Evolutionary conservation across 2,113 vertebrate species (phyloP).

Genomic region (Colistium nudipinnis): DNA sequence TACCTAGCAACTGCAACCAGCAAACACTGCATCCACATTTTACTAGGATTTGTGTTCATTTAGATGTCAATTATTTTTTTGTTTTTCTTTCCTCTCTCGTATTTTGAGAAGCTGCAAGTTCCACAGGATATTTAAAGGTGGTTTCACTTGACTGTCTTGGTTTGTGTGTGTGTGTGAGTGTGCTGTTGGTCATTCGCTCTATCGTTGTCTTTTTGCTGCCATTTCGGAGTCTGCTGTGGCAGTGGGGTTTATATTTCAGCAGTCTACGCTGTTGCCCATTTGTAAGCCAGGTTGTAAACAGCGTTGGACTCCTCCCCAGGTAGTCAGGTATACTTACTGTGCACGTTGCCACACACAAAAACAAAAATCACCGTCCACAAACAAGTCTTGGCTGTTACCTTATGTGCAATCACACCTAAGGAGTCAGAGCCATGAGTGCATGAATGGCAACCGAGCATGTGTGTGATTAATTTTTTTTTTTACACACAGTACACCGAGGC

Average conservation of each 20-base stretch:
- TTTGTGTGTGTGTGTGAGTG: too few species aligned
- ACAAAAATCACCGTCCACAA: slow-evolving; percentile 17
- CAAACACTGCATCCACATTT: slow-evolving; percentile 64
- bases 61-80: slow-evolving; percentile 39
- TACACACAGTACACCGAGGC: slow-evolving; percentile 13
- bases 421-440: not conserved
- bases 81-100: slow-evolving; percentile 9
- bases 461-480: too few species aligned
- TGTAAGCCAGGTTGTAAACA: slow-evolving; percentile 56
- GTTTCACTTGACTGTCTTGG: slow-evolving; percentile 46
- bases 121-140: slow-evolving; percentile 19
- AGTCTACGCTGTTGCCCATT: slow-evolving; percentile 48
- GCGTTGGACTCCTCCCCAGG: slow-evolving; percentile 49
- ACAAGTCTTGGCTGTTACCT: slow-evolving; percentile 32
- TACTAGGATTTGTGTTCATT: slow-evolving; percentile 57
- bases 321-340: slow-evolving; percentile 47
- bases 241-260: slow-evolving; percentile 63
- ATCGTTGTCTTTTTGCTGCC: slow-evolving; percentile 57
- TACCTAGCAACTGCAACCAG: slow-evolving; percentile 83
- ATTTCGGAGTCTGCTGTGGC: slow-evolving; percentile 42
- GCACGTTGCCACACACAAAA: slow-evolving; percentile 50
- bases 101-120: slow-evolving; percentile 21
- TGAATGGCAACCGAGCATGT: slow-evolving; percentile 13
- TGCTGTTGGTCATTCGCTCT: slow-evolving; percentile 50
- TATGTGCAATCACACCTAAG: slow-evolving; percentile 15